phyloP scores from a whole-genome alignment of 1,140 invertebrate genomes.

The Trichomalopsis sarcophagae region DNA sequence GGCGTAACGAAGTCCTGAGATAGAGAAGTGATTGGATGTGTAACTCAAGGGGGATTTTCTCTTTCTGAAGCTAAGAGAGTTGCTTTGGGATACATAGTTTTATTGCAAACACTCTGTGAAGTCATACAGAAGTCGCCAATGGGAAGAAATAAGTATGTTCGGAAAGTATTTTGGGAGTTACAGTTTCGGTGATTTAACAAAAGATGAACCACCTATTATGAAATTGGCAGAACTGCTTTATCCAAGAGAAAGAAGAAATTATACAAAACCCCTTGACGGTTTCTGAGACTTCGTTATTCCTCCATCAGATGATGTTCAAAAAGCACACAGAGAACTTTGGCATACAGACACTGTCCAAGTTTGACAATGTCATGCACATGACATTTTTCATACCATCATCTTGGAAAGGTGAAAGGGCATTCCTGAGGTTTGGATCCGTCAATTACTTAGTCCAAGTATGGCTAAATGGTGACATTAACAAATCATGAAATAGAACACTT shows the following conservation, averaged over 20 bases:
- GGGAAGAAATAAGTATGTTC: slow-evolving; percentile 37
- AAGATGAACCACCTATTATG: slow-evolving; percentile 51
- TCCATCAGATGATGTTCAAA: slow-evolving; percentile 78
- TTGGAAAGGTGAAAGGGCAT: slow-evolving; percentile 85
- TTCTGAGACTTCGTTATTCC: slow-evolving; percentile 91
- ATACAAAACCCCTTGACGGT: slow-evolving; percentile 90
- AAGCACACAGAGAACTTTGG: slow-evolving; percentile 87
- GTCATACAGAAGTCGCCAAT: slow-evolving; percentile 13
- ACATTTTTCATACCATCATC: slow-evolving; percentile 85
- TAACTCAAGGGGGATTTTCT: no score
- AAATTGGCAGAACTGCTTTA: slow-evolving; percentile 81
- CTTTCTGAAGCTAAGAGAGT: no score
- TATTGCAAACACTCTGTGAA: no score
- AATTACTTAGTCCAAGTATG: slow-evolving; percentile 93
- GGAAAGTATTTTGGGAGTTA: slow-evolving; percentile 40
- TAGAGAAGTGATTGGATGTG: no score
- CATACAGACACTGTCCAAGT: slow-evolving; percentile 80
- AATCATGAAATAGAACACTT: slow-evolving; percentile 96
- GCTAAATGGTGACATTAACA: slow-evolving; percentile 88
- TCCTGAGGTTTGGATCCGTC: slow-evolving; percentile 91
- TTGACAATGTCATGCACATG: no score
- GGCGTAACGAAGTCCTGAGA: no score
- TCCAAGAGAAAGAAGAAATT: slow-evolving; percentile 89
- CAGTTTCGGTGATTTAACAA: slow-evolving; percentile 6
- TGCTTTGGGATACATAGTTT: no score